Evolutionary conservation across 2,888 invertebrate species (phyloP), one percentile per base, ranked within the genome.

Genomic region (Eulithis prunata): DNA sequence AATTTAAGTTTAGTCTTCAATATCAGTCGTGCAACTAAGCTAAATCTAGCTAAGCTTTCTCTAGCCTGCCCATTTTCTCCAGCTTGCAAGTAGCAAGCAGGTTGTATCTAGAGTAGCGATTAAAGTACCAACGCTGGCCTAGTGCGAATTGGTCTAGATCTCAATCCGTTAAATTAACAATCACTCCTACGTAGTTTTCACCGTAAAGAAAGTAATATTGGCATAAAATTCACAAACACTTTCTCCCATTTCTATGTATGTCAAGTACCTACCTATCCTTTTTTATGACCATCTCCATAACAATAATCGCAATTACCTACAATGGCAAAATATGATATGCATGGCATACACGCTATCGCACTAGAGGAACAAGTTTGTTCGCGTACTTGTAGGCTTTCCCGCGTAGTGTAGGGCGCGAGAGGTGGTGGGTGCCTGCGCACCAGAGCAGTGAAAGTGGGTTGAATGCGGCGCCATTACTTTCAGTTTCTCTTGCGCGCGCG

Each of bases 381-480:
- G 64, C 61, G 38, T 68, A 54, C 54, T 14, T 64, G 60, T 64
- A 72, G 69, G 71, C 68, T 71, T 72, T 72, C 71, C 68, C 69
- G 67, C 64, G 54, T 47, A 52, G 75, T 72, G 74, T 72, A 78
- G 77, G 78, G 76, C 75, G 78, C 71, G 69, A 71, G 74, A 71
- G 67, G 72, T 69, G 69, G 73, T 69, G 78, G 79, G 70, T 75
- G 81, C 80, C 76, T 72, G 85, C 82, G 84, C 84, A 82, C 77
- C 80, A 75, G 77, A 84, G 76, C 86, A 92, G 92, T 92, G 92
- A 93, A 93, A 93, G 92, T 93, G 91, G 92, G 92, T 91, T 92
- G 92, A 86, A 86, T 87, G 87, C 89, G 88, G 85, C 88, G 89
- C 88, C 86, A 90, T 91, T 88, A 92, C 92, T 92, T 92, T 92